phyloP scores from a whole-genome alignment of 1,140 invertebrate species.

The Ladona fulva region DNA sequence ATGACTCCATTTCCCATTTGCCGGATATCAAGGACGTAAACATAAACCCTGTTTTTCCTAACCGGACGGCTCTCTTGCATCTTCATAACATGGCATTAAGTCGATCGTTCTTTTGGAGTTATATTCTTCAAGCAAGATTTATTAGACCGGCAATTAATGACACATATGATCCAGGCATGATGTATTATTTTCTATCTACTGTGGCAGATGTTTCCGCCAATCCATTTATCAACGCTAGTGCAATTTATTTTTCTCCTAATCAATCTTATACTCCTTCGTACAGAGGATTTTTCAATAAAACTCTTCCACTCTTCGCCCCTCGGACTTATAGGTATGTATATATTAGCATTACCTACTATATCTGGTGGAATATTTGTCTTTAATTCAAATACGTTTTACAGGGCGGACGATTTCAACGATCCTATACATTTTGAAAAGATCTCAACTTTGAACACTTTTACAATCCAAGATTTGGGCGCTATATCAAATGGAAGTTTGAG shows the following conservation, averaged over 20 bases:
- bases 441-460: constrained; percentile 83
- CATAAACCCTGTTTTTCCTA: constrained; percentile 90
- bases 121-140: constrained; percentile 84
- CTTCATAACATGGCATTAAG: constrained; percentile 93
- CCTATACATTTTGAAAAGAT: constrained; percentile 85
- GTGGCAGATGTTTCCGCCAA: constrained; percentile 92
- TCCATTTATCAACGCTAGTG: constrained; percentile 84
- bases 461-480: constrained; percentile 72
- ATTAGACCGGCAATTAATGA: constrained; percentile 83
- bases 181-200: constrained; percentile 94
- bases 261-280: constrained; percentile 91
- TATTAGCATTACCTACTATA: constrained; percentile 10
- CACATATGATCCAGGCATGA: constrained; percentile 92
- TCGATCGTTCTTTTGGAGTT: constrained; percentile 91
- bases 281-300: constrained; percentile 93
- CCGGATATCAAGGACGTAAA: constrained; percentile 93
- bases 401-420: constrained; percentile 89
- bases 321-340: constrained; percentile 59
- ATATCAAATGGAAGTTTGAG: constrained; percentile 60
- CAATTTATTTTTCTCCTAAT: constrained; percentile 91
- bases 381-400: constrained; percentile 28
- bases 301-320: constrained; percentile 89
- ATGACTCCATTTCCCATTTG: constrained; percentile 76
- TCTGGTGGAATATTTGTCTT: not conserved
- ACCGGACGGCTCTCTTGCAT: constrained; percentile 85